Evolutionary conservation across 2,888 invertebrate species (phyloP).

Genomic region (Callimorpha dominula): DNA sequence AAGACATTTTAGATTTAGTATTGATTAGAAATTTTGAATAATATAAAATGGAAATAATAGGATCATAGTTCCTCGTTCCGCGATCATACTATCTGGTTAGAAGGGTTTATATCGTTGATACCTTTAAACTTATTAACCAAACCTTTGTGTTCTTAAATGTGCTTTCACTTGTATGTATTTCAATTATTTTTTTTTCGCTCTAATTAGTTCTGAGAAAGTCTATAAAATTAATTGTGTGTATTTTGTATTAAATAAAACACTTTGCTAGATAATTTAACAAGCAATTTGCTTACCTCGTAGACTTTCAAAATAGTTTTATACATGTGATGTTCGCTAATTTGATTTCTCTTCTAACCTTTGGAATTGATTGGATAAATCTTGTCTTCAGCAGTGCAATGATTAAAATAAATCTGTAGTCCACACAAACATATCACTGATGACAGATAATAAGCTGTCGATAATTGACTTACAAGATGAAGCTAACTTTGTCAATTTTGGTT

Average conservation of each 20-base stretch:
- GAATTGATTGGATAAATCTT: background rate
- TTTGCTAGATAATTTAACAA: slow-evolving; percentile 18
- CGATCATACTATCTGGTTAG: no score
- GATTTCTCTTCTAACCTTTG: background rate
- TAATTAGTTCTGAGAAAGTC: background rate
- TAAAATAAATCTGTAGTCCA: slow-evolving; percentile 26
- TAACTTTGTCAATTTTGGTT: slow-evolving; percentile 29
- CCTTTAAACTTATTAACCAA: no score
- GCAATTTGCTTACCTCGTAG: slow-evolving; percentile 24
- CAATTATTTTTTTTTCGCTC: no score
- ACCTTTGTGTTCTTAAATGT: no score
- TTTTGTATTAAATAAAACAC: background rate
- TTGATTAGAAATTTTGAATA: no score
- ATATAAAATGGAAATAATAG: no score
- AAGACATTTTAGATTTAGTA: no score
- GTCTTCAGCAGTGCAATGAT: slow-evolving; percentile 20
- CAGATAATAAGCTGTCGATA: background rate
- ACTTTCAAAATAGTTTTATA: slow-evolving; percentile 16
- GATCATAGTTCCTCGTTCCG: no score
- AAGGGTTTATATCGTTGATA: no score
- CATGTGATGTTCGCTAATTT: background rate
- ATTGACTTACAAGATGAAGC: slow-evolving; percentile 29
- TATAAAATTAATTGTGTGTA: background rate
- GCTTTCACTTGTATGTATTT: no score
- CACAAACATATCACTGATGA: slow-evolving; percentile 35